Evolutionary conservation across 2,888 invertebrate species (phyloP).

Genomic region (Apantesis nais): DNA sequence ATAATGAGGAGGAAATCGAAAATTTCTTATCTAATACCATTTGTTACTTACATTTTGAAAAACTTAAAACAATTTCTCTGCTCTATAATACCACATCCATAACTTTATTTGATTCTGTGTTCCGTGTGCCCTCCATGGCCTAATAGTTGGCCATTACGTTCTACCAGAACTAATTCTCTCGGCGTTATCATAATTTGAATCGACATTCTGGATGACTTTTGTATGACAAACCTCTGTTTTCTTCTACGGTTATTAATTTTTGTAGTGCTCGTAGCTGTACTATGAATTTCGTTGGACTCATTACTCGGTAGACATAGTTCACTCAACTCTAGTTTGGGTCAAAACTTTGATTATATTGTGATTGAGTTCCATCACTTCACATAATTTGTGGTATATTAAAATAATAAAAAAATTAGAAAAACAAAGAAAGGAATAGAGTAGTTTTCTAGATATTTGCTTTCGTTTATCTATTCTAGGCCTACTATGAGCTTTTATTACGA

Average conservation of each 20-base stretch:
- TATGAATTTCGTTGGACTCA: slow-evolving; percentile 60
- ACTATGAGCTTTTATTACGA: too few relatives aligned
- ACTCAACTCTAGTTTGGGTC: slow-evolving; percentile 57
- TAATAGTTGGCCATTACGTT: slow-evolving; percentile 78
- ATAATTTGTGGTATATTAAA: background rate
- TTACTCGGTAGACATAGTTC: slow-evolving; percentile 60
- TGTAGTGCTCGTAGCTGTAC: slow-evolving; percentile 63
- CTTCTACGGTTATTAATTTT: slow-evolving; percentile 83
- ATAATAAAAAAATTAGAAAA: too few relatives aligned
- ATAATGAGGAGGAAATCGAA: background rate
- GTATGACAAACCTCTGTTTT: slow-evolving; percentile 83
- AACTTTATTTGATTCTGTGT: slow-evolving; percentile 28
- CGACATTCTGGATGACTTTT: slow-evolving; percentile 81
- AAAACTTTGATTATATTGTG: slow-evolving; percentile 11
- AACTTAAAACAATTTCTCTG: background rate
- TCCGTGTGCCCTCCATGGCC: slow-evolving; percentile 58
- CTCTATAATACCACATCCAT: slow-evolving; percentile 55
- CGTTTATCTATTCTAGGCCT: too few relatives aligned
- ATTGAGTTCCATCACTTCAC: slow-evolving; percentile 6
- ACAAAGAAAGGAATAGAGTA: background rate
- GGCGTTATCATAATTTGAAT: slow-evolving; percentile 84
- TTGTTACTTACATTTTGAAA: background rate
- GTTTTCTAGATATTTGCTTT: background rate
- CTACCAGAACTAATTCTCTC: slow-evolving; percentile 83
- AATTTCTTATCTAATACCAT: background rate